These are phyloP conservation scores for Erynnis tages DNA, from an alignment of 2,888 invertebrate species.

Conservation along the genomic window DNA sequence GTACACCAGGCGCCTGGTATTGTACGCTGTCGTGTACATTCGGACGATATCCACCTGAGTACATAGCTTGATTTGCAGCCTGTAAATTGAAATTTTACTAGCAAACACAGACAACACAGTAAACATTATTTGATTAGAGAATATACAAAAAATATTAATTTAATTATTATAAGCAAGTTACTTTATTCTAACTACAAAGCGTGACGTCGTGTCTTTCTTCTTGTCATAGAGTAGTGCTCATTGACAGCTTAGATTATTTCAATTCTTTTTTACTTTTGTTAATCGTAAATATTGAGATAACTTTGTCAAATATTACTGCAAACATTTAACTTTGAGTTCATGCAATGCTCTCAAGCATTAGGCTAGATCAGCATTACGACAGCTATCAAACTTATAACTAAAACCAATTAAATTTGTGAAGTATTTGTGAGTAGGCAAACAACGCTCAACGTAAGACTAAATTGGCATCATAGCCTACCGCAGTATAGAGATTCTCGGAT, in stretches of 20 bases:
- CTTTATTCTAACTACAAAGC: conserved; percentile 21
- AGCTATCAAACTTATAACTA: conserved; percentile 19
- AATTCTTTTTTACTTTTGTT: conserved; percentile 1
- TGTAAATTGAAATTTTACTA: conserved; percentile 72
- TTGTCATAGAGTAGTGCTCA: conserved; percentile 12
- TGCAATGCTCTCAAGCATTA: conserved; percentile 26
- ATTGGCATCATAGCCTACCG: too few relatives aligned
- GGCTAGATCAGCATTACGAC: conserved; percentile 20
- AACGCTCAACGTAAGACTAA: too few relatives aligned
- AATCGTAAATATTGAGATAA: conserved; percentile 1
- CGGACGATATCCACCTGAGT: conserved; percentile 65
- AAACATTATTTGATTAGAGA: conserved; percentile 23
- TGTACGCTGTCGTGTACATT: conserved; percentile 47
- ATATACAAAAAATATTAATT: conserved; percentile 20
- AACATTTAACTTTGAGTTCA: conserved; percentile 19
- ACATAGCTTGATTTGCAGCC: conserved; percentile 68
- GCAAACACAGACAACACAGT: conserved; percentile 46
- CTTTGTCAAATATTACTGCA: conserved; percentile 4
- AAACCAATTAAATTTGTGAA: neutral
- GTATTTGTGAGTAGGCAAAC: conserved; percentile 1
- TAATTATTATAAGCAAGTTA: conserved; percentile 20
- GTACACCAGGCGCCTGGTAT: conserved; percentile 42
- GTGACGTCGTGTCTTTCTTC: conserved; percentile 9
- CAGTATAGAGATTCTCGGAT: too few relatives aligned
- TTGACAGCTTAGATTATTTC: neutral